Conservation (phyloP, 1,140 invertebrate genomes). For the Euglossa dilemma region DNA sequence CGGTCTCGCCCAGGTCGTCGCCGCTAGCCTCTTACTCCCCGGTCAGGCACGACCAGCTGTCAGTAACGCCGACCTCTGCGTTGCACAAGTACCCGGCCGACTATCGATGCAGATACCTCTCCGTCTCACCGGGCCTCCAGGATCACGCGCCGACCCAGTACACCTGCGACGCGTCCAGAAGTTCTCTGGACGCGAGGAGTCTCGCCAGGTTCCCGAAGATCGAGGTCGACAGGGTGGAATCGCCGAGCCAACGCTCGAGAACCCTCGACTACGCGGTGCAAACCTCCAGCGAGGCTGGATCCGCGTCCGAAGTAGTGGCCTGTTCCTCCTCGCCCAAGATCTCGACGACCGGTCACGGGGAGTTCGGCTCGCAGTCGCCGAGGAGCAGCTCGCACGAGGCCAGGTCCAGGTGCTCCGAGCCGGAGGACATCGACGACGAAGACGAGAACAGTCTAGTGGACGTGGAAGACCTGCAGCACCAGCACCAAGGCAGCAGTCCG, state of each 20-base stretch:
- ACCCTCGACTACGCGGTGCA: constrained; percentile 45
- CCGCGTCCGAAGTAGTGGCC: constrained; percentile 18
- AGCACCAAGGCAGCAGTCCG: constrained; percentile 59
- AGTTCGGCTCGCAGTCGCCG: constrained; percentile 66
- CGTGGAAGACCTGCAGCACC: constrained; percentile 75
- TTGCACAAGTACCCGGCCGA: constrained; percentile 58
- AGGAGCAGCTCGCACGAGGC: constrained; percentile 71
- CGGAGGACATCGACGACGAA: constrained; percentile 75
- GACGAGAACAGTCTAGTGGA: constrained; percentile 77
- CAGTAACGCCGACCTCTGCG: not conserved
- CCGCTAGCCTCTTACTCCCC: constrained; percentile 60
- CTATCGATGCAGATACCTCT: constrained; percentile 49
- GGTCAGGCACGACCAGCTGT: constrained; percentile 49
- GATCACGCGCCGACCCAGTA: constrained; percentile 15
- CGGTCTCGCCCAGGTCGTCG: constrained; percentile 60
- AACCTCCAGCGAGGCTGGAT: constrained; percentile 25
- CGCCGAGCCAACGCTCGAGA: constrained; percentile 17
- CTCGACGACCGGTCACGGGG: constrained; percentile 19
- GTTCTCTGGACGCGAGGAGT: constrained; percentile 29
- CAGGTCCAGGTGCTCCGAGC: constrained; percentile 74
- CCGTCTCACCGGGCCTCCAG: constrained; percentile 33
- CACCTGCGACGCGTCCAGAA: constrained; percentile 39
- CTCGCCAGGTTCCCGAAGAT: constrained; percentile 41
- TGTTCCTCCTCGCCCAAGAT: constrained; percentile 50
- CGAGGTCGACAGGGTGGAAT: constrained; percentile 37